Evolutionary conservation across 2,797 vertebrate genomes (phyloP), one percentile per base, ranked within the genome.

Genomic region (Chaetodon trifasciatus): DNA sequence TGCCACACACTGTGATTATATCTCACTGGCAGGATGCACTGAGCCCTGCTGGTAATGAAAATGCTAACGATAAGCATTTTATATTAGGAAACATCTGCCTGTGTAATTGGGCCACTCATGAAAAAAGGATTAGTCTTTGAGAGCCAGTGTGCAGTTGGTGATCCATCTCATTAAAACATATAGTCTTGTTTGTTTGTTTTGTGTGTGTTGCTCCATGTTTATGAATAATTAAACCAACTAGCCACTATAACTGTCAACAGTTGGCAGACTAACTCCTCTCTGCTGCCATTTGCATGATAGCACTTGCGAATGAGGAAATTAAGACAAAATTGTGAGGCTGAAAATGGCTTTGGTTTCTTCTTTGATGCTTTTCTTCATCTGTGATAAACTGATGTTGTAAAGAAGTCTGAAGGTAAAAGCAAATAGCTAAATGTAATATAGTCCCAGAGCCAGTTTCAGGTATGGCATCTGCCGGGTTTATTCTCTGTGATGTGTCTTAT

Each of bases 221-320:
- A 87, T 94, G 87, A 93, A 92, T 92, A 94, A 92, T 93, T 90
- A 90, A 92, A 91, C 69, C 80, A 89, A 85, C 83, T 91, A 85
- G 82, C 81, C 82, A 73, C 82, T 87, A 64, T 82, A 79, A 84
- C 88, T 83, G 82, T 88, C 82, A 93, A 70, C 86, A 83, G 69
- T 88, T 88, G 86, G 79, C 88, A 87, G 87, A 77, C 76, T 49
- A 37, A 74, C 69, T 81, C 75, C 58, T 83, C 73, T 70, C 79
- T 44, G 50, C 62, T 84, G 64, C 83, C 81, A 83, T 88, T 91
- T 85, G 78, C 72, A 78, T 68, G 78, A 72, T 69, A 53, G 66
- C 13, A 8, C 66, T 24, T 24, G 52, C 87, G 78, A 83, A 74
- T 32, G 24, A 68, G 66, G 74, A 87, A 80, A 85, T 76, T 35